phyloP scores from a whole-genome alignment of 1,140 invertebrate species.

The Sycophaga agraensis region DNA sequence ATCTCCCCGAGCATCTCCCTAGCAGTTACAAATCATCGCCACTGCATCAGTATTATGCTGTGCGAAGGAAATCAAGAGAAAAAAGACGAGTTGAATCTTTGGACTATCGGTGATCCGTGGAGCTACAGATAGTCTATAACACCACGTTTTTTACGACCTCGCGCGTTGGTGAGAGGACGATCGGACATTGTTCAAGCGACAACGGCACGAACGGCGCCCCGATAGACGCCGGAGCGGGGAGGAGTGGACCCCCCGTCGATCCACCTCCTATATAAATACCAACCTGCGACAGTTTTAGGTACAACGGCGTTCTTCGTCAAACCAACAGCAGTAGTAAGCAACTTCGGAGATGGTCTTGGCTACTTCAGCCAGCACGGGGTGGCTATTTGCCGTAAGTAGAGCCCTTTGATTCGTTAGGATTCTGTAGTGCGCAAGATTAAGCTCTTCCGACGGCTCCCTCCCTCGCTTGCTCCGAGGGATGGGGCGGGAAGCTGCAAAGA shows the following conservation, averaged over 20 bases:
- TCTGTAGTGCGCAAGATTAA: constrained; percentile 1
- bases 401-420: not conserved
- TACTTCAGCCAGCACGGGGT: constrained; percentile 12
- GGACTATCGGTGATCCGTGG: not conserved
- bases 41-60: too few relatives aligned
- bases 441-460: too few relatives aligned
- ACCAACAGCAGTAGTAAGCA: not conserved
- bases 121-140: too few relatives aligned
- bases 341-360: constrained; percentile 19
- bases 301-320: constrained; percentile 2
- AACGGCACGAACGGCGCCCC: not conserved
- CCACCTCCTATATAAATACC: constrained; percentile 24
- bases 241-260: constrained; percentile 2
- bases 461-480: too few relatives aligned
- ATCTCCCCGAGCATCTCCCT: too few relatives aligned
- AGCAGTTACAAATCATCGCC: too few relatives aligned
- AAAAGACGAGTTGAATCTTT: not conserved
- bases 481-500: constrained; percentile 6
- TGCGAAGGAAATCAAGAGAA: too few relatives aligned
- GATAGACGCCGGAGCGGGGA: not conserved
- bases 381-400: constrained; percentile 25
- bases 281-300: not conserved
- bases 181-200: not conserved
- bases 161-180: constrained; percentile 20
- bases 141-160: not conserved